phyloP scores from a whole-genome alignment of 2,797 vertebrate species.

The Parambassis ranga region DNA sequence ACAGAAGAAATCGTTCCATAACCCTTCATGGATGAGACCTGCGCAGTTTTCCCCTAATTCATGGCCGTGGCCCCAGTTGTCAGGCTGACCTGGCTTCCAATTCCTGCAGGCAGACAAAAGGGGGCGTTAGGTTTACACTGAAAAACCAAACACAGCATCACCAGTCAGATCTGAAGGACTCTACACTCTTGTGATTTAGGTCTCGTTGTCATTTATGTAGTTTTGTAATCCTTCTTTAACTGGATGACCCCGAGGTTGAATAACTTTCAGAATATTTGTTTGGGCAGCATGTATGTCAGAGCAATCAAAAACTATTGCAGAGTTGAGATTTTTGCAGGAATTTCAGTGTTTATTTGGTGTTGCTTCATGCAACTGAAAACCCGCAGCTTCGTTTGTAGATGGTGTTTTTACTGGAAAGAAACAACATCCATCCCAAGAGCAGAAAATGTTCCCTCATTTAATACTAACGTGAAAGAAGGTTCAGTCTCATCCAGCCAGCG shows the following conservation, averaged over 20 bases:
- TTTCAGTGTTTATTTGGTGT: constrained; percentile 7
- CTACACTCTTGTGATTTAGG: too few relatives aligned
- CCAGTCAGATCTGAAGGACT: too few relatives aligned
- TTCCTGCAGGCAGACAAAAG: constrained; percentile 83
- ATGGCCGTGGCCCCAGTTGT: constrained; percentile 89
- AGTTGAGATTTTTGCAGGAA: constrained; percentile 2
- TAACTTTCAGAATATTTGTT: background rate
- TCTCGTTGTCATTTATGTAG: too few relatives aligned
- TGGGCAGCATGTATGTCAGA: background rate
- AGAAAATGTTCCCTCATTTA: constrained; percentile 4
- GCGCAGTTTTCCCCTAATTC: constrained; percentile 90
- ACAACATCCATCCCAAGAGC: background rate
- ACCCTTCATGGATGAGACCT: constrained; percentile 85
- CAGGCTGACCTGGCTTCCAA: constrained; percentile 93
- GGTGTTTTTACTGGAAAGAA: constrained; percentile 11
- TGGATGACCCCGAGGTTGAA: too few relatives aligned
- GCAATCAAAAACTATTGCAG: constrained; percentile 1
- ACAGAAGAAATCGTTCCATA: constrained; percentile 96
- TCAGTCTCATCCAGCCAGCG: constrained; percentile 89
- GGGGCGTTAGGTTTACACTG: constrained; percentile 33
- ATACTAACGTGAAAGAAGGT: constrained; percentile 86
- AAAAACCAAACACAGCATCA: too few relatives aligned
- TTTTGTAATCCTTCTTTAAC: too few relatives aligned
- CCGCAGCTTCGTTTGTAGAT: background rate
- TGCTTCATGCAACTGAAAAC: constrained; percentile 16